phyloP scores from a whole-genome alignment of 1,140 invertebrate genomes.

The Zaprionus inermis region DNA sequence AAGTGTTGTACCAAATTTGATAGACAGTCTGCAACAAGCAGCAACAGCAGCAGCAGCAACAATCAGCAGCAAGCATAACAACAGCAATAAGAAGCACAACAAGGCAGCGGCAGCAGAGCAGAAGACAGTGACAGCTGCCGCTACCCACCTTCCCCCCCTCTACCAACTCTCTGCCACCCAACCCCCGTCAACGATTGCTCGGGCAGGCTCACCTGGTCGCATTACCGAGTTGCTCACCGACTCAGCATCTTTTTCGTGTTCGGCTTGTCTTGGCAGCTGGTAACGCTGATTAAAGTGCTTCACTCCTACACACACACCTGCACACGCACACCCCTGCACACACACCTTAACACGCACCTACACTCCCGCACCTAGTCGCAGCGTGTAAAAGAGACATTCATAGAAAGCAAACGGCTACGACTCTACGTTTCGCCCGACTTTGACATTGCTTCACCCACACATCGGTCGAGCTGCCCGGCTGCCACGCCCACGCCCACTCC shows the following conservation, averaged over 20 bases:
- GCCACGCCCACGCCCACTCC: slow-evolving; percentile 9
- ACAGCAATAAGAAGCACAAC: not conserved
- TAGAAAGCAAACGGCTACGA: slow-evolving; percentile 30
- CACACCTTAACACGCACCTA: not conserved
- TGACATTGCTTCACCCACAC: not conserved
- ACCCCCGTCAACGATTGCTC: no score
- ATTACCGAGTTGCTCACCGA: slow-evolving; percentile 18
- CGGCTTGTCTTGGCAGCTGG: slow-evolving; percentile 43
- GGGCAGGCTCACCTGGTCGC: slow-evolving; percentile 5
- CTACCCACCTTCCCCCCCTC: not conserved
- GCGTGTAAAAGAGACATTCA: slow-evolving; percentile 2
- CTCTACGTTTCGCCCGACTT: slow-evolving; percentile 6
- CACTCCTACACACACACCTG: slow-evolving; percentile 33
- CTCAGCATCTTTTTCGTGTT: slow-evolving; percentile 23
- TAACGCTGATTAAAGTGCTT: slow-evolving; percentile 65
- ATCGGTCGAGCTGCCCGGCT: not conserved
- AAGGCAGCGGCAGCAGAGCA: not conserved
- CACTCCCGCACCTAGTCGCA: not conserved
- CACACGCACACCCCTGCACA: slow-evolving; percentile 15
- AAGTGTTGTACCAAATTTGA: not conserved
- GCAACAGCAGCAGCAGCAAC: not conserved
- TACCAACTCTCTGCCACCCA: no score
- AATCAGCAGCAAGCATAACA: slow-evolving; percentile 7
- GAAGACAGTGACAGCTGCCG: slow-evolving; percentile 5
- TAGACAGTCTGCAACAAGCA: slow-evolving; percentile 12